Conservation (phyloP, 1,140 invertebrate species). For the Andricus grossulariae region DNA sequence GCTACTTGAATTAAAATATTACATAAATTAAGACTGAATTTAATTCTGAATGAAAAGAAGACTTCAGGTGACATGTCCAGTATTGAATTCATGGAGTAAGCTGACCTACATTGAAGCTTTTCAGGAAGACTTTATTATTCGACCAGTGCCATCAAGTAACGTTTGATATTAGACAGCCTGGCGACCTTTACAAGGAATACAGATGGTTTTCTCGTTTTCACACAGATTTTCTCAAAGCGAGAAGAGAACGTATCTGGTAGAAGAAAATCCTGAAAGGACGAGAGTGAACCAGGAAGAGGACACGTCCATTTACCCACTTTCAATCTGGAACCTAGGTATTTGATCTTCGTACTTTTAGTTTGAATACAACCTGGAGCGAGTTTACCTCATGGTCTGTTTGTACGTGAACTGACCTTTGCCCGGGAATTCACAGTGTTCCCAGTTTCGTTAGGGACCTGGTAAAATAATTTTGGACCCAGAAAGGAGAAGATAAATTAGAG, state of each 20-base stretch:
- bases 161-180: conserved; percentile 24
- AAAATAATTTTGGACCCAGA: too few species aligned
- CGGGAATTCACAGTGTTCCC: conserved; percentile 29
- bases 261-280: conserved; percentile 41
- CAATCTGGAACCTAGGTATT: conserved; percentile 63
- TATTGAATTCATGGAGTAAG: not conserved
- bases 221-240: conserved; percentile 55
- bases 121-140: conserved; percentile 10
- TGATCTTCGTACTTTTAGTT: conserved; percentile 56
- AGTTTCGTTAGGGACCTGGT: too few species aligned
- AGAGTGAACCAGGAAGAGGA: conserved; percentile 40
- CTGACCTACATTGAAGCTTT: not conserved
- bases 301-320: conserved; percentile 67
- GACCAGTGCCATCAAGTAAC: not conserved
- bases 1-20: too few species aligned
- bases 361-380: conserved; percentile 60
- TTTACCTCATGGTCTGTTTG: conserved; percentile 60
- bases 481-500: too few species aligned
- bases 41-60: too few species aligned
- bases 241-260: conserved; percentile 41
- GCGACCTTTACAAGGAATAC: not conserved
- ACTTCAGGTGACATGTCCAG: not conserved
- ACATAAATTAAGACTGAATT: too few species aligned
- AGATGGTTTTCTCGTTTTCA: conserved; percentile 49
- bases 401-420: conserved; percentile 62